Conservation (phyloP, 1,140 invertebrate species). For the Potamilus streckersoni region DNA sequence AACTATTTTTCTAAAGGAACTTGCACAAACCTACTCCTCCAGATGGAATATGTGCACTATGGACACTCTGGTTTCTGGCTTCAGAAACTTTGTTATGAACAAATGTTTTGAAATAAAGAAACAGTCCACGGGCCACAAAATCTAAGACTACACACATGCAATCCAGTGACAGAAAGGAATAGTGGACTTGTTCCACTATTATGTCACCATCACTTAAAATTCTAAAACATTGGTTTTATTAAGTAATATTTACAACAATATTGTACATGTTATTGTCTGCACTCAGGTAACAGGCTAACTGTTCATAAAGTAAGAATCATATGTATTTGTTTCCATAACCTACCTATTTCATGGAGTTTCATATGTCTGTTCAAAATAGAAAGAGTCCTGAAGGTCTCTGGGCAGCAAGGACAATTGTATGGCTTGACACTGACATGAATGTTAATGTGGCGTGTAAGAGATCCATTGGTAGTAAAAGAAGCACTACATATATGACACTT, state of each 20-base stretch:
- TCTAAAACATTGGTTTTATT: too few relatives aligned
- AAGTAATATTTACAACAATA: too few relatives aligned
- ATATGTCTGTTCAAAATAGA: constrained; percentile 68
- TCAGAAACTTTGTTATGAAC: too few relatives aligned
- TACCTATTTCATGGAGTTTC: constrained; percentile 50
- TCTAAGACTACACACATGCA: too few relatives aligned
- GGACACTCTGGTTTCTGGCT: too few relatives aligned
- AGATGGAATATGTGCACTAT: too few relatives aligned
- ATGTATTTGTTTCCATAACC: neutral
- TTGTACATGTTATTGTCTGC: neutral
- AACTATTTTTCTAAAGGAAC: too few relatives aligned
- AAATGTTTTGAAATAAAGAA: too few relatives aligned
- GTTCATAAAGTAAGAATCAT: neutral
- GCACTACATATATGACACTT: constrained; percentile 63
- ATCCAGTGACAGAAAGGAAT: neutral
- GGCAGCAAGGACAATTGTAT: constrained; percentile 69
- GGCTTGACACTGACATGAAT: constrained; percentile 57
- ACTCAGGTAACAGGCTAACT: neutral
- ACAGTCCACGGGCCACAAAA: too few relatives aligned
- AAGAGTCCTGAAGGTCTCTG: constrained; percentile 68
- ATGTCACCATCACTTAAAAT: too few relatives aligned
- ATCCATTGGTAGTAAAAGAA: constrained; percentile 65
- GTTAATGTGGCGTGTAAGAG: constrained; percentile 63
- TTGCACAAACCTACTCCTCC: too few relatives aligned
- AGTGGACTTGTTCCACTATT: neutral